Base-by-base conservation (phyloP, 2,888 invertebrate genomes). In the Conchocele bisecta region DNA sequence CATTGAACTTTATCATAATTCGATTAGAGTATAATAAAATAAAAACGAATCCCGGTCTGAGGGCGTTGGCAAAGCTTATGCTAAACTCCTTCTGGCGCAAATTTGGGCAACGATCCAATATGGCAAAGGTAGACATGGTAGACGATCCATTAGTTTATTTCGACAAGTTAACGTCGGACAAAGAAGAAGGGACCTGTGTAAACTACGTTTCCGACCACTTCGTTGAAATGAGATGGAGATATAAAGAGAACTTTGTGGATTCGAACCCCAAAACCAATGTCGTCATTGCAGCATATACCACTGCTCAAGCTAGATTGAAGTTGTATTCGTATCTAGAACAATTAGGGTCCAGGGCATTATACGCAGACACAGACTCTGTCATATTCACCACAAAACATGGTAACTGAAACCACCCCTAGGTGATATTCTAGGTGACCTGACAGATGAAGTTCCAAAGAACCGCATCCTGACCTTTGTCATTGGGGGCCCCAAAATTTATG, bases 391-490 rank as follows among this genome's bases (percentile, higher is more conserved):
- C 61, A 26, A 29, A 28, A 9, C 29, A 29, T 53, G 46, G 4
- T 58, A 74, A 29, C 65, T 61, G 71, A 51, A 65, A 22, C 84
- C 86, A 11, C 71, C 82, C 9, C 67, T 82, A 0, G 90, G 89
- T 26, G 79, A 83, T 58, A 86, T 75, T 64, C 59, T 90, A 17
- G 88, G 89, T 0, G 88, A 91, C 51, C 69, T 91, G 72, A 91
- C 89, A 0, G 84, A 91, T 68, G 90, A 91, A 64, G 57, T 90
- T 0, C 75, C 60, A 20, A 54, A 53, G 9, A 67, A 63, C 9
- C 46, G 20, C 35, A 75, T 70, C 44, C 28, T 44, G 13, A 17
- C 31, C 20, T 70, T 70, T 63, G 70, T 70, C 9, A 70, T 54
- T 9, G 66, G 66, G 13, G 66, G 70, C 3, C 70, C 60, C 15